These are phyloP conservation scores for Drosophila dunni DNA, from an alignment of 1,140 invertebrate genomes.

Conservation along the genomic window DNA sequence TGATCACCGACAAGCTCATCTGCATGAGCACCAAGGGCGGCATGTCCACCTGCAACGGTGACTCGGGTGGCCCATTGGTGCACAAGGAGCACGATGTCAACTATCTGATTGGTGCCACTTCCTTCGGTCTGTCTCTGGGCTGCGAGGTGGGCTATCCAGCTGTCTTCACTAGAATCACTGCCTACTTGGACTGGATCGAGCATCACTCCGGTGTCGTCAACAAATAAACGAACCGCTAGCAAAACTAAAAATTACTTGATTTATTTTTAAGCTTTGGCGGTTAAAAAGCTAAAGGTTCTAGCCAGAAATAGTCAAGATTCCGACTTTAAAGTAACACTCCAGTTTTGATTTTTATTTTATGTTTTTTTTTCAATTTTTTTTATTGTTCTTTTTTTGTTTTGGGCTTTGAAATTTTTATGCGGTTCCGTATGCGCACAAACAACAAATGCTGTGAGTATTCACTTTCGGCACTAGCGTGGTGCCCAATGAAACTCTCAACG, in stretches of 20 bases:
- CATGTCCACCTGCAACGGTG: conserved; percentile 68
- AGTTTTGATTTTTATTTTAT: conserved; percentile 36
- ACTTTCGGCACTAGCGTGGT: conserved; percentile 51
- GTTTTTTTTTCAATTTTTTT: conserved; percentile 63
- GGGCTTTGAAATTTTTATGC: conserved; percentile 54
- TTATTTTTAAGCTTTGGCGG: too few species aligned
- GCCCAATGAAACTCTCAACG: conserved; percentile 58
- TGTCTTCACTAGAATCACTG: conserved; percentile 78
- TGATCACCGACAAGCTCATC: conserved; percentile 57
- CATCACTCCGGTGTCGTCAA: conserved; percentile 52
- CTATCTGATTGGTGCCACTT: conserved; percentile 84
- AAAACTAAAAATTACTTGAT: neutral
- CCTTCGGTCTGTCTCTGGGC: conserved; percentile 85
- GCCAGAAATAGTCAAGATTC: too few species aligned
- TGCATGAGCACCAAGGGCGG: conserved; percentile 69
- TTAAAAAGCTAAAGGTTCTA: too few species aligned
- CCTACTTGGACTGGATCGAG: conserved; percentile 77
- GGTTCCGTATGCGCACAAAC: conserved; percentile 37
- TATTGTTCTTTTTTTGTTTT: conserved; percentile 64
- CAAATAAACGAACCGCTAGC: conserved; percentile 21
- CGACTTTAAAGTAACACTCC: conserved; percentile 1
- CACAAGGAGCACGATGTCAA: conserved; percentile 40
- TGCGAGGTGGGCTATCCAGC: conserved; percentile 84
- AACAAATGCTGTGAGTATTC: conserved; percentile 48
- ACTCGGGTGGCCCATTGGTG: conserved; percentile 71